A percentile compares a stretch with the other conserved stretches of the same genome.
These are phyloP conservation scores for Pseudomyrmex concolor DNA, from an alignment of 1,140 invertebrate genomes.

Conservation along the genomic window DNA sequence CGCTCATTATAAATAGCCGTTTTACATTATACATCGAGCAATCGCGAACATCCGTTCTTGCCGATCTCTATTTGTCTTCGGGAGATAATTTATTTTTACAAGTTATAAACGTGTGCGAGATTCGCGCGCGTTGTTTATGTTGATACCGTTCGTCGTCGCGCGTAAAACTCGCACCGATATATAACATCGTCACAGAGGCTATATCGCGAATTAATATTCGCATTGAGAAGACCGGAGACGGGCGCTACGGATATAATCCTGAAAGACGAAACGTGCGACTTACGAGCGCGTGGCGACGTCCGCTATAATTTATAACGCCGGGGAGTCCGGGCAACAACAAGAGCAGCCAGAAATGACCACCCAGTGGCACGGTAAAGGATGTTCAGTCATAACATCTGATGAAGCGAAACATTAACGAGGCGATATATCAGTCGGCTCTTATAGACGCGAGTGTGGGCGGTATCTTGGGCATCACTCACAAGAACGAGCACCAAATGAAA, in stretches of 20 bases:
- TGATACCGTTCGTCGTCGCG: not conserved
- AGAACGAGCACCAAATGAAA: constrained; percentile 76
- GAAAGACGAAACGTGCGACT: constrained; percentile 67
- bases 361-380: constrained; percentile 83
- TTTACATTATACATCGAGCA: not conserved
- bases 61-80: not conserved
- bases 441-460: constrained; percentile 73
- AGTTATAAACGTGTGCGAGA: constrained; percentile 9
- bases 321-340: constrained; percentile 77
- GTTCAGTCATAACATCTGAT: constrained; percentile 83
- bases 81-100: constrained; percentile 11
- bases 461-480: constrained; percentile 81
- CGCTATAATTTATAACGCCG: constrained; percentile 81
- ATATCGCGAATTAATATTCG: constrained; percentile 54
- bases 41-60: not conserved
- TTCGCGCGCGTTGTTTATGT: constrained; percentile 8
- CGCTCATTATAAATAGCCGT: constrained; percentile 5
- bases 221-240: not conserved
- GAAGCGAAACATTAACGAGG: constrained; percentile 84
- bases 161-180: constrained; percentile 19
- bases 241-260: constrained; percentile 48
- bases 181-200: constrained; percentile 24
- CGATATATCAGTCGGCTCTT: constrained; percentile 81
- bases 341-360: constrained; percentile 82
- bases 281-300: constrained; percentile 60